phyloP scores from a whole-genome alignment of 2,888 invertebrate species.

The Litoditis marina region DNA sequence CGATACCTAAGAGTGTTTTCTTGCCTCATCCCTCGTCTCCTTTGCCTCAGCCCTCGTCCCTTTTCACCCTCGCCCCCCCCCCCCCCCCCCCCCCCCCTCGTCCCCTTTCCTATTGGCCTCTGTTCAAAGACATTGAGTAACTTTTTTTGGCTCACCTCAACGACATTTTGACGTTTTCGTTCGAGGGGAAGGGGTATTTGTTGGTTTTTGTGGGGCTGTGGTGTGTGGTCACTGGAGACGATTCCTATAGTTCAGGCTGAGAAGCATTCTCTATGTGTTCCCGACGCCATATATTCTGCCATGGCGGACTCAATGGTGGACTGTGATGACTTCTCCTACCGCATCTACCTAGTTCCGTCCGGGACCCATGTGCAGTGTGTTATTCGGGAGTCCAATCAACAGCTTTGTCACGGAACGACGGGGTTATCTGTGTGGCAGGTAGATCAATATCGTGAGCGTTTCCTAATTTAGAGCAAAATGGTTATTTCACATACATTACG shows the following conservation, averaged over 20 bases:
- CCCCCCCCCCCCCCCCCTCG: no score
- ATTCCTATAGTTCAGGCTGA: constrained; percentile 7
- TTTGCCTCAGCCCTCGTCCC: no score
- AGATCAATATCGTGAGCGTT: not conserved
- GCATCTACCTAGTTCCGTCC: constrained; percentile 18
- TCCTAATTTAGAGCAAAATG: not conserved
- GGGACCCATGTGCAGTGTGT: constrained; percentile 21
- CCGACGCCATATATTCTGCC: constrained; percentile 24
- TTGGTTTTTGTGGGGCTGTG: no score
- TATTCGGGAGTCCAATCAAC: constrained; percentile 38
- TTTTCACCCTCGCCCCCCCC: no score
- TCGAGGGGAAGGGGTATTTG: no score
- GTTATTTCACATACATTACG: not conserved
- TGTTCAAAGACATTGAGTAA: no score
- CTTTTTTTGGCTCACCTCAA: not conserved
- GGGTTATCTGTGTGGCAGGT: constrained; percentile 54
- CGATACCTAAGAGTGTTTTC: no score
- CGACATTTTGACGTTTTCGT: not conserved
- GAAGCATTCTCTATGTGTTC: not conserved
- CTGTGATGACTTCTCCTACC: constrained; percentile 15
- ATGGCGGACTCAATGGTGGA: constrained; percentile 21
- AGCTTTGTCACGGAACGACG: constrained; percentile 53
- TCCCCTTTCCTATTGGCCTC: no score
- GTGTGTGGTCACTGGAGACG: not conserved
- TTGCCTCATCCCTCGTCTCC: no score